Base-by-base conservation (phyloP, 1,140 invertebrate species). In the Aculops lycopersici region DNA sequence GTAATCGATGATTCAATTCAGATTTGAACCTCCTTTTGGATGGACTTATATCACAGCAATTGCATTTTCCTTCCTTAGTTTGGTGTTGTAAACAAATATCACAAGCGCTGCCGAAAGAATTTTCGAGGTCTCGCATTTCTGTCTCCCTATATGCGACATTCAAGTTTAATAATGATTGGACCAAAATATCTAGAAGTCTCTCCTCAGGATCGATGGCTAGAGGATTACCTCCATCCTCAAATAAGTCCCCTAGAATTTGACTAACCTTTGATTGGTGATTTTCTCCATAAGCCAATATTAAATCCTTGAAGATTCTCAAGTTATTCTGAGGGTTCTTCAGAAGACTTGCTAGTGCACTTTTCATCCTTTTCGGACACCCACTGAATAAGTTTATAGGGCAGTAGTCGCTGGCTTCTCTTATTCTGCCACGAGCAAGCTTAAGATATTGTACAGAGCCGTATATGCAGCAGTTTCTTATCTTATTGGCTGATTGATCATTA, bases 341-440 rank as follows among this genome's bases (percentile, higher is more conserved):
- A 2, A 51, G 38, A 36, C 41, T 40, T 4, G 36, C 37, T 0
- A 51, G 17, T 21, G 50, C 48, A 21, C 36, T 21, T 21, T 46
- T 38, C 35, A 44, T 41, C 0, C 50, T 38, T 12, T n/a, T 14
- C 13, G 35, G 43, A 35, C 45, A 44, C 12, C 50, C 50, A 19
- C 43, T 46, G 24, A 52, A 51, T 15, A 51, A 40, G 42, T 51
- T 48, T 2, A 51, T 37, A n/a, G 50, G 50, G 41, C 50, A 51
- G 38, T 51, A 51, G 13, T 44, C 17, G 39, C 48, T 50, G 3
- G 48, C 43, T 2, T 40, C 21, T 2, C 24, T 20, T 13, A 52
- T 46, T 20, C 37, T 41, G 16, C 39, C 21, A n/a, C 40, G 37
- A 24, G 43, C 13, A 14, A 47, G 20, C 45, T 51, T 51, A 15